Evolutionary conservation across 2,797 vertebrate genomes (phyloP).

Genomic region (Galaxias olidus): DNA sequence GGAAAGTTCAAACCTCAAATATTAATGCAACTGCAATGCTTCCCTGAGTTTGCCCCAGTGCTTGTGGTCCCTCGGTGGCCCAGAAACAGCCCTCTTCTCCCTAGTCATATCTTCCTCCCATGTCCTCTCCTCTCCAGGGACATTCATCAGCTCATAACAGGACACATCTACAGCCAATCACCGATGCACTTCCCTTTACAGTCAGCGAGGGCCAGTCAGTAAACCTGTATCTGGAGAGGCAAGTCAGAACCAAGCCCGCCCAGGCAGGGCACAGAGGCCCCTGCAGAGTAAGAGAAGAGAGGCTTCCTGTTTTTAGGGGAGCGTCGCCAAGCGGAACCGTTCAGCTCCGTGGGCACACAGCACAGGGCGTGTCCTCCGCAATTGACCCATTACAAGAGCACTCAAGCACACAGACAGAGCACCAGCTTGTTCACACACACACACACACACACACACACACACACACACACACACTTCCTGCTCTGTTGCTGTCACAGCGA

Average conservation of each 20-base stretch:
- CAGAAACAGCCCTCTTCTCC: conserved; percentile 7
- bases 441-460: no score
- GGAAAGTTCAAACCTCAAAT: conserved; percentile 3
- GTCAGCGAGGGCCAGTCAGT: conserved; percentile 27
- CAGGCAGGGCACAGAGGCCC: conserved; percentile 8
- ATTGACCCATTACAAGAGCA: background rate
- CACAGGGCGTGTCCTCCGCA: conserved; percentile 2
- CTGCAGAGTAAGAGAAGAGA: conserved; percentile 15
- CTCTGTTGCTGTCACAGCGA: background rate
- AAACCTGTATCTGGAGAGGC: conserved; percentile 15
- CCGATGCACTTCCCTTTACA: conserved; percentile 46
- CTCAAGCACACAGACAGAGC: conserved; percentile 1
- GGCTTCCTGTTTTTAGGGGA: conserved; percentile 26
- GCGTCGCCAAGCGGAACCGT: conserved; percentile 10
- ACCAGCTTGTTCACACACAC: background rate
- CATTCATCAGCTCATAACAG: conserved; percentile 45
- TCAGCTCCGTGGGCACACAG: conserved; percentile 13
- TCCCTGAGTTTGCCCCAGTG: conserved; percentile 31
- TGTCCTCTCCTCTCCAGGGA: conserved; percentile 43
- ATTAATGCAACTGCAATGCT: background rate
- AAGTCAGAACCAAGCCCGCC: background rate
- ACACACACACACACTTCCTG: background rate
- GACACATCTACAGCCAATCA: conserved; percentile 51
- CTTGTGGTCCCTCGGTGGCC: conserved; percentile 14
- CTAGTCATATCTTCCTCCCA: conserved; percentile 33